Evolutionary conservation across 2,797 vertebrate species (phyloP).

Genomic region (Lagorchestes hirsutus): DNA sequence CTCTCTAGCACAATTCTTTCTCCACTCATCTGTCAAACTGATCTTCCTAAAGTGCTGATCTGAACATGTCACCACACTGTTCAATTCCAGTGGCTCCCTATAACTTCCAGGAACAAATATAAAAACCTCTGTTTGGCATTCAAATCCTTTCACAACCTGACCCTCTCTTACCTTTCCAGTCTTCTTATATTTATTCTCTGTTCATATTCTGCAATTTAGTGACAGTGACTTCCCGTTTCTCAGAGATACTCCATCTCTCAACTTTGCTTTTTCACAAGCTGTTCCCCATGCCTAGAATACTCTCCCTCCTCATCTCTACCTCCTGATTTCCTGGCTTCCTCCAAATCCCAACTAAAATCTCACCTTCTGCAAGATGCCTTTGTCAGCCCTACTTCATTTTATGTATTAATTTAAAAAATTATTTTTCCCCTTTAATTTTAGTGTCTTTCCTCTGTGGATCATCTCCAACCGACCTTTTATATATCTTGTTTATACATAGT

Average conservation of each 20-base stretch:
- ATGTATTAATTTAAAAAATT: too few species aligned
- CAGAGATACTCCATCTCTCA: not conserved
- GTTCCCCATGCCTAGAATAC: not conserved
- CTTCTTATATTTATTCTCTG: not conserved
- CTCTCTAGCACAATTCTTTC: not conserved
- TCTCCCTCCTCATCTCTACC: not conserved
- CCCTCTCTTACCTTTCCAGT: not conserved
- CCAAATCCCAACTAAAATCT: not conserved
- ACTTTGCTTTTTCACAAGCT: not conserved
- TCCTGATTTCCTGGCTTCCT: not conserved
- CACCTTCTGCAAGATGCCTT: not conserved
- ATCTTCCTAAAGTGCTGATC: not conserved
- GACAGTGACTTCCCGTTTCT: not conserved
- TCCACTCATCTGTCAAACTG: not conserved
- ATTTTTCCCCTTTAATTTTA: not conserved
- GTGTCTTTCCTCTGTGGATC: not conserved
- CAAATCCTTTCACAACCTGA: too few species aligned
- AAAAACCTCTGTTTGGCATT: too few species aligned
- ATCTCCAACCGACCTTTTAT: not conserved
- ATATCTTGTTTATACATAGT: not conserved
- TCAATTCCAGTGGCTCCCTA: not conserved
- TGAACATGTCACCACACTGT: not conserved
- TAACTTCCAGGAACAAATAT: too few species aligned
- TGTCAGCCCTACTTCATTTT: too few species aligned
- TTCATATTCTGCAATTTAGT: not conserved